Percentiles rank a stretch among this genome's conserved stretches.
These are phyloP conservation scores for Pachymerium ferrugineum DNA, from an alignment of 2,888 invertebrate genomes.

Conservation along the genomic window DNA sequence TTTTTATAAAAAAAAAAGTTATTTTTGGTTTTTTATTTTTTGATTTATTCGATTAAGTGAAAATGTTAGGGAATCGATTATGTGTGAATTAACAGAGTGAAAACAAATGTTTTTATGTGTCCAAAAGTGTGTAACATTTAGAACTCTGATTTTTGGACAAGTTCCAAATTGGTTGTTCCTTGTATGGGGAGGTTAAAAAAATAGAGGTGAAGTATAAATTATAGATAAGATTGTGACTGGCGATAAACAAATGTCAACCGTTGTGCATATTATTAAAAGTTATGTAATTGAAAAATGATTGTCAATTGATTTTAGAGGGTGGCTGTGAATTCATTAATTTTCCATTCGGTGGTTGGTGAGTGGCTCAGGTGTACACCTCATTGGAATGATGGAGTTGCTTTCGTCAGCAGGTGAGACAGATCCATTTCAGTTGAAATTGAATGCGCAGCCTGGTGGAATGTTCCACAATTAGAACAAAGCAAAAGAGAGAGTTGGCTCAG, in stretches of 20 bases:
- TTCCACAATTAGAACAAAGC: conserved; percentile 10
- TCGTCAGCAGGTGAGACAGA: conserved; percentile 17
- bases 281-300: conserved; percentile 4
- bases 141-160: not conserved
- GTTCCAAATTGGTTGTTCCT: not conserved
- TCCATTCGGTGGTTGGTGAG: not conserved
- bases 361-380: not conserved
- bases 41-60: not conserved
- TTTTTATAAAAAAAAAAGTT: not conserved
- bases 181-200: not conserved
- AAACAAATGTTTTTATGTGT: not conserved
- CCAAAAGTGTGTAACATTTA: conserved; percentile 6
- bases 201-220: no score
- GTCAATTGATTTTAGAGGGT: not conserved
- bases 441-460: conserved; percentile 16
- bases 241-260: not conserved
- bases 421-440: conserved; percentile 19
- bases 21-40: not conserved
- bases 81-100: not conserved
- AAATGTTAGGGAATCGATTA: not conserved
- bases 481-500: conserved; percentile 10
- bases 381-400: conserved; percentile 9
- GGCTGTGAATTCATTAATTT: conserved; percentile 5
- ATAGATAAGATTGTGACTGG: not conserved
- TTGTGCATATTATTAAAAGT: not conserved